A percentile compares a stretch with the other conserved stretches of the same genome.
These are phyloP conservation scores for Cerastoderma edule DNA, from an alignment of 2,888 invertebrate species.

Conservation along the genomic window DNA sequence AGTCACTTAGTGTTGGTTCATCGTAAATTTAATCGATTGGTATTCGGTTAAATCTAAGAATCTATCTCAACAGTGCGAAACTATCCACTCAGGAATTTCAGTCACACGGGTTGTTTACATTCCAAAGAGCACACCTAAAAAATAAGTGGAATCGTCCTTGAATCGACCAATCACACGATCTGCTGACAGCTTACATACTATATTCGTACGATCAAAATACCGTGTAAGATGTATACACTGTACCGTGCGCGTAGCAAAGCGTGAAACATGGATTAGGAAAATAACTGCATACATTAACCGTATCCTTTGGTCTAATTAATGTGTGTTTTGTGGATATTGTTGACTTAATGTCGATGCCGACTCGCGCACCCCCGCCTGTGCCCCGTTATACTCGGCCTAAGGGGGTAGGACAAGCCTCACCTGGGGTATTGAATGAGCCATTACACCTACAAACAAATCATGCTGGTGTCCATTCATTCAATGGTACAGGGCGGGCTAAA, in stretches of 20 bases:
- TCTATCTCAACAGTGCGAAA: neutral
- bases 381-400: conserved; percentile 49
- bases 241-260: conserved; percentile 29
- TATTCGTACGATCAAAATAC: conserved; percentile 46
- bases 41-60: neutral
- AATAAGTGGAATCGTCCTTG: conserved; percentile 41
- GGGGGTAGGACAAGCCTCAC: conserved; percentile 36
- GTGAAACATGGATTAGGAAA: conserved; percentile 50
- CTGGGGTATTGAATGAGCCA: conserved; percentile 59
- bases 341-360: conserved; percentile 37
- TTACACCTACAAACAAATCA: conserved; percentile 56
- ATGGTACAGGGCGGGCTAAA: conserved; percentile 37
- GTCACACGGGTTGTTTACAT: conserved; percentile 38
- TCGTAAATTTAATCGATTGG: too few relatives aligned
- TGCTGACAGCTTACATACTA: conserved; percentile 35
- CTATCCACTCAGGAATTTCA: conserved; percentile 5
- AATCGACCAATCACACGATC: conserved; percentile 45
- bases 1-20: too few relatives aligned
- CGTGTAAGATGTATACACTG: conserved; percentile 7
- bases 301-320: conserved; percentile 9
- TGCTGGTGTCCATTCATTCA: conserved; percentile 40
- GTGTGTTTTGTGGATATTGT: conserved; percentile 32
- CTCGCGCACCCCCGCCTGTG: conserved; percentile 55
- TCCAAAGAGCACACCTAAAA: conserved; percentile 30
- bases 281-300: conserved; percentile 31